Percentiles rank a stretch among this genome's conserved stretches.
phyloP scores from a whole-genome alignment of 2,888 invertebrate species.

The Drosophila cracens region DNA sequence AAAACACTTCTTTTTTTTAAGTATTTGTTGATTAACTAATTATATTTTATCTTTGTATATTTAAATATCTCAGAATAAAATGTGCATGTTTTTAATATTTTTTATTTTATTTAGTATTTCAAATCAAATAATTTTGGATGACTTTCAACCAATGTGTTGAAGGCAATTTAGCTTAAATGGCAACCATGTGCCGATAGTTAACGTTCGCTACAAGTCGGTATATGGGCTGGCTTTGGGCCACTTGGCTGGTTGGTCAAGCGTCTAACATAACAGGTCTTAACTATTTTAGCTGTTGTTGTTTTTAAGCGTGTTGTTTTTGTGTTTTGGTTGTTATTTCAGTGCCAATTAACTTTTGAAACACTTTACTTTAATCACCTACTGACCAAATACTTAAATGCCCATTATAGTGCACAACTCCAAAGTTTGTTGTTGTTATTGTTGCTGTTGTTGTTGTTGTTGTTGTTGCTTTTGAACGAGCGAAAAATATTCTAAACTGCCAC shows the following conservation, averaged over 20 bases:
- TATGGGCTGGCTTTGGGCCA: slow-evolving; percentile 38
- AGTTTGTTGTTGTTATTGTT: not conserved
- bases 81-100: not conserved
- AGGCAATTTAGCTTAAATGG: slow-evolving; percentile 59
- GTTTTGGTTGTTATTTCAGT: slow-evolving; percentile 44
- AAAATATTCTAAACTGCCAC: slow-evolving; percentile 45
- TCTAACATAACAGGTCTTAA: slow-evolving; percentile 66
- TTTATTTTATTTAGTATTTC: not conserved
- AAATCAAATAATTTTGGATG: not conserved
- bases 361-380: slow-evolving; percentile 74
- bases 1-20: not conserved
- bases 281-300: slow-evolving; percentile 32
- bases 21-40: not conserved
- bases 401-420: slow-evolving; percentile 22
- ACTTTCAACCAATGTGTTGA: slow-evolving; percentile 46
- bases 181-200: slow-evolving; percentile 44
- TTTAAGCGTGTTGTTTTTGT: slow-evolving; percentile 8
- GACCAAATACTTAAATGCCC: slow-evolving; percentile 50
- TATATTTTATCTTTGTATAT: not conserved
- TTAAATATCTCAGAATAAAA: not conserved
- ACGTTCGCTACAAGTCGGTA: slow-evolving; percentile 48
- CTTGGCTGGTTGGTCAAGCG: slow-evolving; percentile 61
- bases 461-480: slow-evolving; percentile 14
- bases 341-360: slow-evolving; percentile 78
- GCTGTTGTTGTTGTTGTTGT: slow-evolving; percentile 15